These are phyloP conservation scores for Microcebus jonahi DNA, from an alignment of 2,113 vertebrate species.

Conservation along the genomic window DNA sequence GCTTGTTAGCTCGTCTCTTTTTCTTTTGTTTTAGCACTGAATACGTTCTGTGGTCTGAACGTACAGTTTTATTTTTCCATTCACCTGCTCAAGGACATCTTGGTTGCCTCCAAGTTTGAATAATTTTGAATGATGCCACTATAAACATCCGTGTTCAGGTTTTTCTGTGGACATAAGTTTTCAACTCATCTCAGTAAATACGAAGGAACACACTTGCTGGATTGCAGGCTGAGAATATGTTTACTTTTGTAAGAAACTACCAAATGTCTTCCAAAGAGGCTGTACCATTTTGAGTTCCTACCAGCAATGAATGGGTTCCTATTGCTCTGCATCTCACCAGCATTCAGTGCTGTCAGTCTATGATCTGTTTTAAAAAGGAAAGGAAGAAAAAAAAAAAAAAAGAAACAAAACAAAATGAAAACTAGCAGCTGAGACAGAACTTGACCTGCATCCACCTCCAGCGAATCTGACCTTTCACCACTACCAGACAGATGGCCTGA, in stretches of 20 bases:
- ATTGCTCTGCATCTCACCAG: neutral
- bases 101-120: neutral
- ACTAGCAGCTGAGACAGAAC: no score
- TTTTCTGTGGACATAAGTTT: neutral
- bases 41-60: no score
- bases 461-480: neutral
- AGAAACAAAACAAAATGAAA: neutral
- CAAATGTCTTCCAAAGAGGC: neutral
- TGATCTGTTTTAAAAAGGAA: neutral
- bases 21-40: no score
- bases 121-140: neutral
- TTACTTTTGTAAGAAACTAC: neutral
- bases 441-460: neutral
- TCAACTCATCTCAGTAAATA: neutral
- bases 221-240: neutral
- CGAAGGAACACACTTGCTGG: neutral
- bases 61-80: no score
- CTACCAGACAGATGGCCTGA: neutral
- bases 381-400: neutral
- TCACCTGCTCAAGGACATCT: neutral
- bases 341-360: neutral
- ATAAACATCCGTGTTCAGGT: neutral
- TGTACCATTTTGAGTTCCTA: neutral
- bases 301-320: neutral
- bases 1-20: no score